A percentile compares a stretch with the other conserved stretches of the same genome.
phyloP scores from a whole-genome alignment of 2,113 vertebrate genomes.

The Ginglymostoma cirratum region DNA sequence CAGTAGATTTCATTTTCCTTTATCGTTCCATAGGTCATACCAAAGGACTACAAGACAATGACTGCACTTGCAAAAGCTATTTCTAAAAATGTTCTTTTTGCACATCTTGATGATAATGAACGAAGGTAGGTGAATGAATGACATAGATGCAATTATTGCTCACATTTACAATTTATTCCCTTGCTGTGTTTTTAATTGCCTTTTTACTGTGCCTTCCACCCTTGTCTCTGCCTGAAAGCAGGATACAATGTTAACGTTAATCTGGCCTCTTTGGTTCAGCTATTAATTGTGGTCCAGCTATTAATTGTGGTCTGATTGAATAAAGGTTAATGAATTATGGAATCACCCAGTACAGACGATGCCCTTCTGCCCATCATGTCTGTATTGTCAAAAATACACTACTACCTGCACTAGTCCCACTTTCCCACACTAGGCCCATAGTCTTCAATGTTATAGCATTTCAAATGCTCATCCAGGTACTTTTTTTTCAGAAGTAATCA shows the following conservation, averaged over 20 bases:
- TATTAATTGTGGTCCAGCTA: neutral
- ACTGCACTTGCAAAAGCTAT: slow-evolving; percentile 93
- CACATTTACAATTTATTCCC: neutral
- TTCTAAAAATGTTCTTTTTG: slow-evolving; percentile 92
- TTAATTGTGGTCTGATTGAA: neutral
- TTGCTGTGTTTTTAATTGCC: neutral
- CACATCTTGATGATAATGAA: slow-evolving; percentile 94
- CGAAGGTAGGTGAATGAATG: slow-evolving; percentile 68
- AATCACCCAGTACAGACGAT: too few species aligned
- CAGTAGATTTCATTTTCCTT: neutral
- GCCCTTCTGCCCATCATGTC: too few species aligned
- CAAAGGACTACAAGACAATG: slow-evolving; percentile 99
- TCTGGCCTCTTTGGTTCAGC: neutral
- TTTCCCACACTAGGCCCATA: too few species aligned
- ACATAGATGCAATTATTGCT: neutral
- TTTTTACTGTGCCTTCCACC: neutral
- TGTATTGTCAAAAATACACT: too few species aligned
- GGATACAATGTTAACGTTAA: neutral
- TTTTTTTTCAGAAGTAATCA: neutral
- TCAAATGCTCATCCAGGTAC: too few species aligned
- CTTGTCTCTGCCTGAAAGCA: neutral
- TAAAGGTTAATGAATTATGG: neutral
- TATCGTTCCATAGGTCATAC: slow-evolving; percentile 74
- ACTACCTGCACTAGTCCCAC: too few species aligned
- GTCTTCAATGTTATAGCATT: too few species aligned